Evolutionary conservation across 2,888 invertebrate species (phyloP), one percentile per base, ranked within the genome.

Genomic region (Fabriciana adippe): DNA sequence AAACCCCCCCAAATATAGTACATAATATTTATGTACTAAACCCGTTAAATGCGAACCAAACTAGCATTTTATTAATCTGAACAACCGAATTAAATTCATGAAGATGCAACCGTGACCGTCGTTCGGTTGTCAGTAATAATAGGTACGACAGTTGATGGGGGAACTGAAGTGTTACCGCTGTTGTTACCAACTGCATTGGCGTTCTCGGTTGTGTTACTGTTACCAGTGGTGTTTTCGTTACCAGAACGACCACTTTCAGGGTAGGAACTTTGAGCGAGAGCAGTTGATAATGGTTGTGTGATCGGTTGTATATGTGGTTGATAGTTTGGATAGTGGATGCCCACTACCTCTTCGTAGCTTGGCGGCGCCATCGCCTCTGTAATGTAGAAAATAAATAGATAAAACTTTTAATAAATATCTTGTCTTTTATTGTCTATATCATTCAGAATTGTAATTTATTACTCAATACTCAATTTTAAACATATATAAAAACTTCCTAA

Each of bases 281-380:
- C 90, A n/a, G 80, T 72, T 5, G 85, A 80, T 66, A 92, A 86
- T 1, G 92, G 92, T 51, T 84, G 83, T 3, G 86, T 79, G 71
- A 91, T 91, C 1, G 92, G 91, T 70, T 89, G 90, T 0, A 75
- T 75, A 26, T 72, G 68, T 67, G 81, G 67, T 48, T 76, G 80
- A 74, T 80, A 90, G 67, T 79, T 80, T 0, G 92, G 91, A 72
- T 90, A 91, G 80, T 92, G 91, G 16, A 89, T 77, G 0, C 91
- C 90, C 8, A 92, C 91, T 16, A 92, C 92, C 68, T 92, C 92
- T 54, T 92, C 92, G 79, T 92, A 92, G 75, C 92, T 92, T 0
- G 92, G 92, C 1, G 92, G 92, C 0, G 91, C 92, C 85, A 92
- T 86, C 67, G 83, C 86, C 80, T 92, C 92, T 92, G 90, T 26